These are phyloP conservation scores for Pollenia labialis DNA, from an alignment of 2,888 invertebrate genomes.

Conservation along the genomic window DNA sequence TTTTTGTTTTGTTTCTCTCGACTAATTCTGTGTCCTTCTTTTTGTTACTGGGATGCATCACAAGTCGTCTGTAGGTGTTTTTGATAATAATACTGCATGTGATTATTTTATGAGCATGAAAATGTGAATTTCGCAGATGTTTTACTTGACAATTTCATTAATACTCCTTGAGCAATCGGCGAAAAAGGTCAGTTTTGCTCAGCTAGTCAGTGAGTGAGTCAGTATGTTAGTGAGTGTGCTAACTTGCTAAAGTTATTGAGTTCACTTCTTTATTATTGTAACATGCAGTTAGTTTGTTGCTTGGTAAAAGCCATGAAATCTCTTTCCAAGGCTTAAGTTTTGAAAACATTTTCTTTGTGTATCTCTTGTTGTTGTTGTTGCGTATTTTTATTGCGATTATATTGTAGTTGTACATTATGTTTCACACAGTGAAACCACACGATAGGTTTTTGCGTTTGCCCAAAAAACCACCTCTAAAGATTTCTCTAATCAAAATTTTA, in stretches of 20 bases:
- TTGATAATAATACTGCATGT: conserved; percentile 49
- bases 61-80: conserved; percentile 7
- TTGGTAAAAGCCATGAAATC: conserved; percentile 57
- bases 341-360: conserved; percentile 48
- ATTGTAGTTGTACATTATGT: conserved; percentile 15
- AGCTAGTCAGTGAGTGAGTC: conserved; percentile 4
- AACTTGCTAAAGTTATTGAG: conserved; percentile 19
- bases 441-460: conserved; percentile 61
- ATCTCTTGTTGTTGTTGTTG: conserved; percentile 2
- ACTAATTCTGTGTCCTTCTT: background rate
- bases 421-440: conserved; percentile 67
- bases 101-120: conserved; percentile 64
- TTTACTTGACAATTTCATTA: conserved; percentile 47
- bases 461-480: conserved; percentile 47
- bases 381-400: conserved; percentile 30
- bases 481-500: conserved; percentile 10
- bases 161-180: conserved; percentile 28
- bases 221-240: conserved; percentile 16
- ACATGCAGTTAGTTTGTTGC: conserved; percentile 1
- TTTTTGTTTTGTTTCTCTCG: background rate
- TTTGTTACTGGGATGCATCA: background rate
- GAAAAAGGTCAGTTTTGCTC: conserved; percentile 33
- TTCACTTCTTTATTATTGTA: conserved; percentile 9
- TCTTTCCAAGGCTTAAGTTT: conserved; percentile 63
- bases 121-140: conserved; percentile 54